These are phyloP conservation scores for Salmo trutta DNA, from an alignment of 2,797 vertebrate species.

Conservation along the genomic window DNA sequence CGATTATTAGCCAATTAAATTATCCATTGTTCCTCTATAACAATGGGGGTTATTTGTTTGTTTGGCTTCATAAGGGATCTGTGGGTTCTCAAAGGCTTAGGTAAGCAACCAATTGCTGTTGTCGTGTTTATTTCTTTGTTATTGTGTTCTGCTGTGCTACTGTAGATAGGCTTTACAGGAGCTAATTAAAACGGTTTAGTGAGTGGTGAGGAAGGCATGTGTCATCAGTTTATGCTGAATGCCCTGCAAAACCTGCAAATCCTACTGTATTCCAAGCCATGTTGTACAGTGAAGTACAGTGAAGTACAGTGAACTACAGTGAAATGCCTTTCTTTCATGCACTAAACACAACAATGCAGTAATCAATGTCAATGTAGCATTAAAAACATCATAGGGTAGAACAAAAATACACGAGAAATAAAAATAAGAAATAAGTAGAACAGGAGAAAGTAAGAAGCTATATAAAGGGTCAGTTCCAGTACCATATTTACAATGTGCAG, in stretches of 20 bases:
- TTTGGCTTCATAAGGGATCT: neutral
- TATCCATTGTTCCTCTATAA: slow-evolving; percentile 24
- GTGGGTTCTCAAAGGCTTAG: slow-evolving; percentile 20
- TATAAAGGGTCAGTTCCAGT: no score
- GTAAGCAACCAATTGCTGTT: neutral
- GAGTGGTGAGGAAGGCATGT: neutral
- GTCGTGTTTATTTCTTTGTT: neutral
- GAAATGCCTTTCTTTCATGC: no score
- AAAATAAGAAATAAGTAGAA: no score
- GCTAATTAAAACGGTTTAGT: slow-evolving; percentile 8
- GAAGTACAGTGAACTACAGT: no score
- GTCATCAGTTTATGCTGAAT: neutral
- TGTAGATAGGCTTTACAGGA: neutral
- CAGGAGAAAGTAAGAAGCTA: no score
- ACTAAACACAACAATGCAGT: no score
- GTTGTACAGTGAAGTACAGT: neutral
- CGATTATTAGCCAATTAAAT: slow-evolving; percentile 43
- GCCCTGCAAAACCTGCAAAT: neutral
- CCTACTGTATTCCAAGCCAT: neutral
- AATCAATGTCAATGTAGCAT: no score
- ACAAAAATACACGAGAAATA: no score
- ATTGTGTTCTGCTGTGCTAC: neutral
- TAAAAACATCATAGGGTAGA: no score
- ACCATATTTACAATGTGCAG: no score
- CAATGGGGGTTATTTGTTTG: slow-evolving; percentile 4